Percentiles rank a stretch among this genome's conserved stretches.
These are phyloP conservation scores for Amphipyra tragopoginis DNA, from an alignment of 2,888 invertebrate species.

Conservation along the genomic window DNA sequence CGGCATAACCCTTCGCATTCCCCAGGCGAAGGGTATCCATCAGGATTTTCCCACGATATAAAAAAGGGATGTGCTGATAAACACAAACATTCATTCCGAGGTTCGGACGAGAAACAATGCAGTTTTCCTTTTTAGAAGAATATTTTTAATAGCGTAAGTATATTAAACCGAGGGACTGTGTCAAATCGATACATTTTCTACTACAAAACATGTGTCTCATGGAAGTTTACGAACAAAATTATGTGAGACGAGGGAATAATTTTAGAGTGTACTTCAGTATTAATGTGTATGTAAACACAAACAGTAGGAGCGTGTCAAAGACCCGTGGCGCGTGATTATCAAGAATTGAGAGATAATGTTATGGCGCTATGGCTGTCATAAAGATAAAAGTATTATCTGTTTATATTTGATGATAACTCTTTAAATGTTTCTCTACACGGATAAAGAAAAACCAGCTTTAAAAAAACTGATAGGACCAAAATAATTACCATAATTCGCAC, in stretches of 20 bases:
- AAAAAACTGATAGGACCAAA: too few relatives aligned
- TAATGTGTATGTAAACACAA: slow-evolving; percentile 44
- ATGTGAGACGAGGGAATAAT: slow-evolving; percentile 9
- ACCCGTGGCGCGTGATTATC: slow-evolving; percentile 35
- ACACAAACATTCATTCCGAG: slow-evolving; percentile 1
- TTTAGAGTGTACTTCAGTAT: slow-evolving; percentile 12
- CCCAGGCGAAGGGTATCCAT: too few relatives aligned
- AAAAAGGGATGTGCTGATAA: too few relatives aligned
- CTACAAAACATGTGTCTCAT: neutral
- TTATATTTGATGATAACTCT: neutral
- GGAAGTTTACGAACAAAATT: neutral
- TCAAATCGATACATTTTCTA: neutral
- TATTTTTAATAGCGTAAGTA: neutral
- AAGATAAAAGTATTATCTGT: neutral
- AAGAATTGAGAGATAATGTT: slow-evolving; percentile 27
- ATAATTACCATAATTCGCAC: too few relatives aligned
- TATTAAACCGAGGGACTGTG: neutral
- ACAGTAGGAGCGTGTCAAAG: slow-evolving; percentile 40
- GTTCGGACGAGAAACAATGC: neutral
- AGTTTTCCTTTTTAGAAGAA: slow-evolving; percentile 2
- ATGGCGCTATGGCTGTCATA: neutral
- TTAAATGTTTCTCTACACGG: too few relatives aligned
- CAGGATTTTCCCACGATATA: too few relatives aligned
- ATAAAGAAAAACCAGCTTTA: too few relatives aligned
- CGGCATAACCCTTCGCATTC: too few relatives aligned